phyloP scores from a whole-genome alignment of 2,888 invertebrate species.

The Cyclophora punctaria region DNA sequence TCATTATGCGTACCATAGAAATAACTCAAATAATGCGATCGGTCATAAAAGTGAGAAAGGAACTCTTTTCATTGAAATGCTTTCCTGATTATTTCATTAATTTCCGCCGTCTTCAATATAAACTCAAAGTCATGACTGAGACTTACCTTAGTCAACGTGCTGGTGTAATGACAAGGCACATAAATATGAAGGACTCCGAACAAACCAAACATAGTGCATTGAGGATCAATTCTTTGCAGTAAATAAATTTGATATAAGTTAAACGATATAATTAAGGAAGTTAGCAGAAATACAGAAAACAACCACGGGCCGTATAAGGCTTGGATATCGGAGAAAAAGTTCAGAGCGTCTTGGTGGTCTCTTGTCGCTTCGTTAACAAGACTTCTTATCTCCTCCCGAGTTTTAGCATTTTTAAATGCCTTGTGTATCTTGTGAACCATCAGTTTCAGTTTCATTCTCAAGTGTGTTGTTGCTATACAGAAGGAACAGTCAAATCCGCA shows the following conservation, averaged over 20 bases:
- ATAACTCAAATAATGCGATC: no score
- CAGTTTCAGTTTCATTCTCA: conserved; percentile 47
- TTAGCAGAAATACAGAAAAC: conserved; percentile 40
- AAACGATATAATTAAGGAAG: conserved; percentile 43
- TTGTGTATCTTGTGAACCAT: conserved; percentile 34
- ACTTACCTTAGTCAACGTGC: conserved; percentile 41
- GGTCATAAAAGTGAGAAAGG: no score
- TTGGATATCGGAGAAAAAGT: conserved; percentile 39
- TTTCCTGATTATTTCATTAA: no score
- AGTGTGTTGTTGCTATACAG: conserved; percentile 48
- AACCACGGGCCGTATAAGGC: conserved; percentile 49
- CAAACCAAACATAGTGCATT: conserved; percentile 39
- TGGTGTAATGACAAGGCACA: conserved; percentile 47
- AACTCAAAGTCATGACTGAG: no score
- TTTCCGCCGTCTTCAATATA: no score
- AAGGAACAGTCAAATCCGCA: conserved; percentile 52
- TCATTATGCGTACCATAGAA: no score
- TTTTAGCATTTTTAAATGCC: conserved; percentile 33
- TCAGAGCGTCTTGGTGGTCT: conserved; percentile 45
- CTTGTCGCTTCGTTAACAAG: conserved; percentile 35
- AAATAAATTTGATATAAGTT: conserved; percentile 48
- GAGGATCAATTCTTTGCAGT: conserved; percentile 34
- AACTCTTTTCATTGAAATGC: no score
- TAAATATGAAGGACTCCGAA: conserved; percentile 44
- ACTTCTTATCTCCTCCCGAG: conserved; percentile 24